Base-by-base conservation (phyloP, 2,113 vertebrate genomes). In the Rhinoderma darwinii region DNA sequence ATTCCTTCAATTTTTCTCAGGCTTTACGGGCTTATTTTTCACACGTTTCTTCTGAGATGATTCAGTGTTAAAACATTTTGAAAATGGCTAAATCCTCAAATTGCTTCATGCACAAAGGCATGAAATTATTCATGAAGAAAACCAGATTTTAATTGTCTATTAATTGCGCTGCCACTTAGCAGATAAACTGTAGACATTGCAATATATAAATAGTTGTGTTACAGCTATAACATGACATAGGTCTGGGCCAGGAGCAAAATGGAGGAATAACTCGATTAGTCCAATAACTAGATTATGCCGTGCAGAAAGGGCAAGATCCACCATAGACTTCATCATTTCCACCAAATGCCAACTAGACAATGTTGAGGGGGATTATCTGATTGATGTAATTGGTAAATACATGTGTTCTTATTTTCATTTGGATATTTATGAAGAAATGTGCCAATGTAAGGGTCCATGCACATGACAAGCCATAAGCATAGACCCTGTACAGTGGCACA, bases 91-190 rank as follows among this genome's bases (percentile, higher is more conserved):
- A 82, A 66, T 66, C 56, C 56, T 82, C n/a, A 44, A 27, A 82
- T 66, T 44, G 59, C 37, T 82, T 82, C 79, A 63, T 82, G 79
- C 79, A 82, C 66, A 39, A 82, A 82, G 41, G 79, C 59, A 66
- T 82, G 56, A 82, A 66, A 82, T 82, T 82, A 66, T 82, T 82
- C 79, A 82, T 82, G 79, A 82, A 5, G 39, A 66, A 82, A 82
- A 44, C 56, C 79, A 8, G 22, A 59, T 66, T 66, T 66, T 82
- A 82, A 82, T 82, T 82, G 79, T 82, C 37, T 66, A 82, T 82
- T 82, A 82, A 82, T 82, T 82, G 79, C 37, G 41, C 79, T 44
- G 79, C 59, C 79, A 66, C 79, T 82, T 44, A 63, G 59, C 59
- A 82, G 54, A 82, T 44, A 61, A 61, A 82, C 56, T 82, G 79